Conservation (phyloP, 2,113 vertebrate species). For the Neogobius melanostomus region DNA sequence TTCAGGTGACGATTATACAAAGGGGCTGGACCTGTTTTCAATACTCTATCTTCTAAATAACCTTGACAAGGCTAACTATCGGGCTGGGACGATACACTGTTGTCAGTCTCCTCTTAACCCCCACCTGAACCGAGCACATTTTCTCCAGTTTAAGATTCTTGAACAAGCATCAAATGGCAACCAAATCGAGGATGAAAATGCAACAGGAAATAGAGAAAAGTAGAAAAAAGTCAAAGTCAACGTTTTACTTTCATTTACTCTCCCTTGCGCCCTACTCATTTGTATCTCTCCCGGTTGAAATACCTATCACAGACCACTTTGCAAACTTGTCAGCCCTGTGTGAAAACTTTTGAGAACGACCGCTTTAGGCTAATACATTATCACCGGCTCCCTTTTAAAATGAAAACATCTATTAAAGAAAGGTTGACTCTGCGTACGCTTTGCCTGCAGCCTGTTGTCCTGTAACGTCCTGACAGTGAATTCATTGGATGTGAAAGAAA, state of each 20-base stretch:
- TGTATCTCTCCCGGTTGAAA: background rate
- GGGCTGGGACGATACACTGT: too few species aligned
- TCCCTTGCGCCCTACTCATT: background rate
- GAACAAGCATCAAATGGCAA: too few species aligned
- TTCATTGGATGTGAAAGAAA: slow-evolving; percentile 50
- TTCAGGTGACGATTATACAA: too few species aligned
- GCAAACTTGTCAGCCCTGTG: background rate
- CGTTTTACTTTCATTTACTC: background rate
- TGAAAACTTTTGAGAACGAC: background rate
- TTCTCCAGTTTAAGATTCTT: too few species aligned
- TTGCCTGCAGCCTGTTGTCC: slow-evolving; percentile 1
- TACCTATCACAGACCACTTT: background rate
- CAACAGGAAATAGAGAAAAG: too few species aligned
- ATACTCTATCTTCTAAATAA: too few species aligned
- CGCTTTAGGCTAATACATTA: background rate
- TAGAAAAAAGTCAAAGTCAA: too few species aligned
- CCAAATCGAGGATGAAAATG: too few species aligned
- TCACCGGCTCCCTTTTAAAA: slow-evolving; percentile 22
- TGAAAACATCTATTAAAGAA: slow-evolving; percentile 16
- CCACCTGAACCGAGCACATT: too few species aligned
- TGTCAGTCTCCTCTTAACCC: too few species aligned
- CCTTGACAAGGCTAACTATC: too few species aligned
- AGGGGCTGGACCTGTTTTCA: too few species aligned
- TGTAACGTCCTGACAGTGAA: slow-evolving; percentile 40
- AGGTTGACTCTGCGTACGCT: slow-evolving; percentile 12